Evolutionary conservation across 2,113 vertebrate genomes (phyloP).

Genomic region (Archilochus colubris): DNA sequence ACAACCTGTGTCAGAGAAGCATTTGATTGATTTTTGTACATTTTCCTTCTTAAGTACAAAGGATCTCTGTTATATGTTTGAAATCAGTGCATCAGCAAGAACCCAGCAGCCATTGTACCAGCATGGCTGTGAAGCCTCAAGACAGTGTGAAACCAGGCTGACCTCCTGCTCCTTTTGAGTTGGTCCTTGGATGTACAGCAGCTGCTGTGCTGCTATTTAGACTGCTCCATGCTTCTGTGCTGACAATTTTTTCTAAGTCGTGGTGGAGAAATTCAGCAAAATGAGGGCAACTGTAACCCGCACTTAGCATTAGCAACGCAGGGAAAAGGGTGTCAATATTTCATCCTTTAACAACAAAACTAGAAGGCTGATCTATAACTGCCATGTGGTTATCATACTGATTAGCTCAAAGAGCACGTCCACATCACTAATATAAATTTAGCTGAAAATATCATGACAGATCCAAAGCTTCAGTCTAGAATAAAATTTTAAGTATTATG

Average conservation of each 20-base stretch:
- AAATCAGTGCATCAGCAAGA: slow-evolving; percentile 3
- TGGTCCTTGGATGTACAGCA: neutral
- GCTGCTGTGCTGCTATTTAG: neutral
- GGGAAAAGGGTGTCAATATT: neutral
- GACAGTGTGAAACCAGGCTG: neutral
- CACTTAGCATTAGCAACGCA: neutral
- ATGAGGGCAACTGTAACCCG: neutral
- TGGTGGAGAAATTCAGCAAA: slow-evolving; percentile 39
- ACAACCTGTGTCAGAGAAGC: neutral
- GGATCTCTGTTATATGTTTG: neutral
- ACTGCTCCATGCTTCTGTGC: neutral
- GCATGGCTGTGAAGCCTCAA: neutral
- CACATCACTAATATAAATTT: neutral
- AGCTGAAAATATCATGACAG: neutral
- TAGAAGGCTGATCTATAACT: neutral
- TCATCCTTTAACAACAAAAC: neutral
- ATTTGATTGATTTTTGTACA: neutral
- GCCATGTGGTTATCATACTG: neutral
- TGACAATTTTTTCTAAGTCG: neutral
- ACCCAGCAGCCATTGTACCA: neutral
- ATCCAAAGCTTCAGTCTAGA: neutral
- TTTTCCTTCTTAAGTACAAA: neutral
- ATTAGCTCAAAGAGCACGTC: neutral
- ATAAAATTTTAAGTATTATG: neutral
- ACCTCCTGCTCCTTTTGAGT: slow-evolving; percentile 10